These are phyloP conservation scores for Paramuricea clavata DNA, from an alignment of 92 coral and sea anemone genomes.

Conservation along the genomic window DNA sequence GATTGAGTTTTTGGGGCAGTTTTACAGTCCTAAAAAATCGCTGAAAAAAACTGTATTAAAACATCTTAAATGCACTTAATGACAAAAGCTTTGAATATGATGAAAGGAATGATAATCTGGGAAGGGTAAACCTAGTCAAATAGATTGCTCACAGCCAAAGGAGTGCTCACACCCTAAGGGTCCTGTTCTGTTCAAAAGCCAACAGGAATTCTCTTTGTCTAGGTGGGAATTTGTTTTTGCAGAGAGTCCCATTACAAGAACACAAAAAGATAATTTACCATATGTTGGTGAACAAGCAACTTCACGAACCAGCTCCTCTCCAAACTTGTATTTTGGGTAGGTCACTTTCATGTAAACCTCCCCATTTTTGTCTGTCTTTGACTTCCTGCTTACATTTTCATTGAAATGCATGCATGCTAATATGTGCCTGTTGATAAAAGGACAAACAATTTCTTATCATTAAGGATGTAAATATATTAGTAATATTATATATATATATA, in stretches of 20 bases:
- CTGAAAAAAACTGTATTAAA: too few species aligned
- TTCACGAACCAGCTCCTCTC: conserved; percentile 55
- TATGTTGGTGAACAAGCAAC: conserved; percentile 43
- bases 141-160: neutral
- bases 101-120: neutral
- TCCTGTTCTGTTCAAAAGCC: too few species aligned
- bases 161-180: too few species aligned
- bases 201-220: neutral
- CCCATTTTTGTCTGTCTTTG: conserved; percentile 21
- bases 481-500: too few species aligned
- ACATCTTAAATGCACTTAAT: too few species aligned
- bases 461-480: too few species aligned
- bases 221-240: neutral
- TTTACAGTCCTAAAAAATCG: too few species aligned
- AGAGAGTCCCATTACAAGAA: neutral
- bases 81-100: too few species aligned
- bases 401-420: conserved; percentile 61
- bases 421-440: conserved; percentile 46
- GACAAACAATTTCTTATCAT: too few species aligned
- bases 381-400: conserved; percentile 44
- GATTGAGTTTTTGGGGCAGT: too few species aligned
- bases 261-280: conserved; percentile 29
- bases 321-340: conserved; percentile 42
- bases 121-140: neutral
- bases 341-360: conserved; percentile 38